These are phyloP conservation scores for Betta splendens DNA, from an alignment of 2,797 vertebrate species.

Conservation along the genomic window DNA sequence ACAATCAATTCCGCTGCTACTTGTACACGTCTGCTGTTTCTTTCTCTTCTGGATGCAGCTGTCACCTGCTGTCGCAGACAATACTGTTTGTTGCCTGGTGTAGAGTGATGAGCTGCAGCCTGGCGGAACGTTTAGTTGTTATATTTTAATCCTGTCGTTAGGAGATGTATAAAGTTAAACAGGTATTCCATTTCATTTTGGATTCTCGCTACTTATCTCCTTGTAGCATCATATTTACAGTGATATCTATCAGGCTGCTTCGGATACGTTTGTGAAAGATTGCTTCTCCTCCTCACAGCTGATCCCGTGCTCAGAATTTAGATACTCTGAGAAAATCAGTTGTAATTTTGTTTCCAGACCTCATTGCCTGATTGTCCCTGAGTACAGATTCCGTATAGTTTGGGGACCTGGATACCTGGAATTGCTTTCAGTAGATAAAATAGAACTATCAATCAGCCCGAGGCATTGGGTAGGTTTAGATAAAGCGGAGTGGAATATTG, in stretches of 20 bases:
- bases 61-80: slow-evolving; percentile 12
- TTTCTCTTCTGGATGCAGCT: slow-evolving; percentile 31
- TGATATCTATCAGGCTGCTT: slow-evolving; percentile 43
- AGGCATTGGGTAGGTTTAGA: slow-evolving; percentile 45
- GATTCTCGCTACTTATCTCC: slow-evolving; percentile 35
- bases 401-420: slow-evolving; percentile 36
- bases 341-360: slow-evolving; percentile 37
- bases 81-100: slow-evolving; percentile 44
- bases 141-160: slow-evolving; percentile 15
- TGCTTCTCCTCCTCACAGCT: slow-evolving; percentile 56
- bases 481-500: slow-evolving; percentile 59
- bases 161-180: slow-evolving; percentile 22
- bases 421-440: slow-evolving; percentile 62
- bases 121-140: slow-evolving; percentile 21
- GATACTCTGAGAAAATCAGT: slow-evolving; percentile 38
- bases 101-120: slow-evolving; percentile 26
- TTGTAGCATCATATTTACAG: slow-evolving; percentile 26
- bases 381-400: slow-evolving; percentile 49
- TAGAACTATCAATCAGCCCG: slow-evolving; percentile 48
- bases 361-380: slow-evolving; percentile 42
- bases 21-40: slow-evolving; percentile 39
- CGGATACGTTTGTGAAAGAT: slow-evolving; percentile 47
- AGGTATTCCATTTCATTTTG: slow-evolving; percentile 25
- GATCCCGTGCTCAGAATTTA: slow-evolving; percentile 43
- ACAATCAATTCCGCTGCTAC: slow-evolving; percentile 47